These are phyloP conservation scores for Hermaeophaga mercurialis DNA, from an alignment of 2,888 invertebrate species.

Conservation along the genomic window DNA sequence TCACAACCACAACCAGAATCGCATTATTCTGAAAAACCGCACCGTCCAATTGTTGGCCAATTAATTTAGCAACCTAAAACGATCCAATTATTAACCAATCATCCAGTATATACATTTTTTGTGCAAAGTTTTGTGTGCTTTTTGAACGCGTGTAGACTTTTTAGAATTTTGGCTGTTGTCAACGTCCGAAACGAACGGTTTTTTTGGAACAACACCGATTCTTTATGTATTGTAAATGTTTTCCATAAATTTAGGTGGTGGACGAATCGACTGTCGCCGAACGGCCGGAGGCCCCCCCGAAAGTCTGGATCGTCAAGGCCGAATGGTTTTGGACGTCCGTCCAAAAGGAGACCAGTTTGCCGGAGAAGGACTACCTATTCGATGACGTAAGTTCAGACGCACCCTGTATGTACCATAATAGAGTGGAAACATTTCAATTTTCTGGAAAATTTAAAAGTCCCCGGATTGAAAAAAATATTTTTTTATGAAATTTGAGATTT, in stretches of 20 bases:
- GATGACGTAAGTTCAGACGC: slow-evolving; percentile 72
- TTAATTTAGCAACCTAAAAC: slow-evolving; percentile 22
- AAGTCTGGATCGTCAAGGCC: slow-evolving; percentile 81
- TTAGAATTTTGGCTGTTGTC: slow-evolving; percentile 26
- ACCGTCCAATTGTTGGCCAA: neutral
- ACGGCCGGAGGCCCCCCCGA: slow-evolving; percentile 63
- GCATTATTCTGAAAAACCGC: slow-evolving; percentile 2
- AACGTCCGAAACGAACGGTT: slow-evolving; percentile 26
- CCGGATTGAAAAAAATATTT: no score
- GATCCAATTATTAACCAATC: no score
- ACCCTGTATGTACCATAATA: no score
- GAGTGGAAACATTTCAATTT: no score
- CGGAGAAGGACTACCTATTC: slow-evolving; percentile 87
- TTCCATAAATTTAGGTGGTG: slow-evolving; percentile 70
- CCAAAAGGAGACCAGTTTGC: slow-evolving; percentile 92
- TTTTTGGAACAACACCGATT: slow-evolving; percentile 17
- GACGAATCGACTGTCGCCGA: slow-evolving; percentile 80
- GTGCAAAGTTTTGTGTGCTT: slow-evolving; percentile 22
- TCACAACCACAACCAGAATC: slow-evolving; percentile 14
- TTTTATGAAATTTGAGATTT: no score
- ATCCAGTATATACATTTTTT: no score
- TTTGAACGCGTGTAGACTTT: slow-evolving; percentile 23
- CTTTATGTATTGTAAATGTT: slow-evolving; percentile 41
- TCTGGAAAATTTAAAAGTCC: no score
- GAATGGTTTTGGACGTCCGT: slow-evolving; percentile 99